Evolutionary conservation across 2,797 vertebrate genomes (phyloP).

Genomic region (Coreius guichenoti): DNA sequence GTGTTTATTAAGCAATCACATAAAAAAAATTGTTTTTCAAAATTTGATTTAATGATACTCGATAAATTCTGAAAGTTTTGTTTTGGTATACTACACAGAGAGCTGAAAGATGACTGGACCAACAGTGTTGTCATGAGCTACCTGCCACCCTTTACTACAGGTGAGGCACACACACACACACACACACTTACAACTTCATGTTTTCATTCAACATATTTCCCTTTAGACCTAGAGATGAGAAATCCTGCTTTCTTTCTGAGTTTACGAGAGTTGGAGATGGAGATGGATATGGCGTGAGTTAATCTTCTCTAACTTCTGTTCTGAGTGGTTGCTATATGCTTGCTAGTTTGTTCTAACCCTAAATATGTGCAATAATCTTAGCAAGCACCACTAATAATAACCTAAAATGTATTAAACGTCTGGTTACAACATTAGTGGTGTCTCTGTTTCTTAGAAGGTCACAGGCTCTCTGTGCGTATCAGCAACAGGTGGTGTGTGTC

Average conservation of each 20-base stretch:
- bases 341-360: not conserved
- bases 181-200: not conserved
- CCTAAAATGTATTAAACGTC: not conserved
- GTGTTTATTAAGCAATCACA: not conserved
- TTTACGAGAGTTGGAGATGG: slow-evolving; percentile 54
- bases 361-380: not conserved
- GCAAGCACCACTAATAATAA: not conserved
- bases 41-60: not conserved
- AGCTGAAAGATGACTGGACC: slow-evolving; percentile 61
- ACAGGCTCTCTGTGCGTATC: slow-evolving; percentile 37
- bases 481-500: slow-evolving; percentile 42
- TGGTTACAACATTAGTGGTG: not conserved
- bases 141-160: slow-evolving; percentile 60
- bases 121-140: slow-evolving; percentile 66
- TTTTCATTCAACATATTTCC: not conserved
- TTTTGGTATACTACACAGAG: slow-evolving; percentile 46
- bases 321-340: not conserved
- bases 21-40: not conserved
- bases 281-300: slow-evolving; percentile 59
- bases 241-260: slow-evolving; percentile 38
- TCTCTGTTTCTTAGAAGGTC: slow-evolving; percentile 38
- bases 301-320: not conserved
- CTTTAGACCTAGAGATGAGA: slow-evolving; percentile 45
- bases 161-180: slow-evolving; percentile 38
- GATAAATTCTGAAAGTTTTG: not conserved